These are phyloP conservation scores for Leptosomus discolor DNA, from an alignment of 2,113 vertebrate species.

Conservation along the genomic window DNA sequence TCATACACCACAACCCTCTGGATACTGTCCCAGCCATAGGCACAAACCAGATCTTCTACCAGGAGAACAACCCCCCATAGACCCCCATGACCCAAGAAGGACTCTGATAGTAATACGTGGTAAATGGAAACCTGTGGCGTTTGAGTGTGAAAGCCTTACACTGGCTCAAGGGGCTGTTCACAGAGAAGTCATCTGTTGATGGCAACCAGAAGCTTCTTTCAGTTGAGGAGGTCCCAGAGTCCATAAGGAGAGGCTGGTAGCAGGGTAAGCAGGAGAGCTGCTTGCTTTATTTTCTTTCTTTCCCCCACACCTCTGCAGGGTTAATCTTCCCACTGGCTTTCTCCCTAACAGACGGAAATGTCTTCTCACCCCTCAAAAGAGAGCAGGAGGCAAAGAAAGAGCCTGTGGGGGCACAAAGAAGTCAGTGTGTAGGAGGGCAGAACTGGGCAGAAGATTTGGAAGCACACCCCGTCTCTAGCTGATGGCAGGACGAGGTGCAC, in stretches of 20 bases:
- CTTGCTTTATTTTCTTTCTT: not conserved
- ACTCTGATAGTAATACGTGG: fast-evolving
- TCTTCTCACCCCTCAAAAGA: not conserved
- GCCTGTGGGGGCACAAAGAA: not conserved
- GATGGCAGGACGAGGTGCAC: not conserved
- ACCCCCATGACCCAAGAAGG: fast-evolving
- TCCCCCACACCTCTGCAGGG: not conserved
- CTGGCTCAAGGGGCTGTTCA: not conserved
- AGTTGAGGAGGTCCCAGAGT: not conserved
- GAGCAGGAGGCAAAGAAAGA: not conserved
- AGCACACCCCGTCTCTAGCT: fast-evolving
- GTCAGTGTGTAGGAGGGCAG: no score
- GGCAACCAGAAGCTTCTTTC: not conserved
- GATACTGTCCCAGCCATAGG: fast-evolving
- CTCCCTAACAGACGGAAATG: not conserved
- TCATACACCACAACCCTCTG: fast-evolving
- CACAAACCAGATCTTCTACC: not conserved
- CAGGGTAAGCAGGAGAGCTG: not conserved
- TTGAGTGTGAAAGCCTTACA: not conserved
- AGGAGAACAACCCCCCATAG: no score
- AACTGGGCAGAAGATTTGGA: not conserved
- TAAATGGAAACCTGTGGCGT: no score
- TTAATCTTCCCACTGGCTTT: not conserved
- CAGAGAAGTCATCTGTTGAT: not conserved
- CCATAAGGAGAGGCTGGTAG: fast-evolving